Conservation (phyloP, 2,888 invertebrate species). For the Rhabditoides inermis region DNA sequence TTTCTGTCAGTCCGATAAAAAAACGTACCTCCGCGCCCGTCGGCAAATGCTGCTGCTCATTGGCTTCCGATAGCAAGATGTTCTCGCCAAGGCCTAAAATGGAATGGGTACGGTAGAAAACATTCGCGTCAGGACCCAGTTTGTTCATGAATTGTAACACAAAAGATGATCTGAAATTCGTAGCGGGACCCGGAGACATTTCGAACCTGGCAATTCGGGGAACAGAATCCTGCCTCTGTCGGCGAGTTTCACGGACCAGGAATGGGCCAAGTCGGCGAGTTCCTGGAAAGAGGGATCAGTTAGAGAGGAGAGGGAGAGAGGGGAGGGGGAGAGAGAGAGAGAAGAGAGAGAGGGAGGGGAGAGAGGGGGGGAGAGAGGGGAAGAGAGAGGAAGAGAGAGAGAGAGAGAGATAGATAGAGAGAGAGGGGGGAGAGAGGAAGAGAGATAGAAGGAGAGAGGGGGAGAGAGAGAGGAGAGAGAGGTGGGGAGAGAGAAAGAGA, state of each 20-base stretch:
- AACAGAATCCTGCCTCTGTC: conserved; percentile 47
- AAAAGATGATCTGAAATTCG: not conserved
- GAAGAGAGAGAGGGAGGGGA: no score
- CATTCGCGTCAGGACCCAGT: not conserved
- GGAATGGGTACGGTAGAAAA: not conserved
- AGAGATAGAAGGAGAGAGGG: no score
- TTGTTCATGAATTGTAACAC: conserved; percentile 3
- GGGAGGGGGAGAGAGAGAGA: no score
- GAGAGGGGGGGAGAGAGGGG: no score
- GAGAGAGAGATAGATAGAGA: no score
- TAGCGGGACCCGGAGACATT: no score
- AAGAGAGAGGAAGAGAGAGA: no score
- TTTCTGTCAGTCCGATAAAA: no score
- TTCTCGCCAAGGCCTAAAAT: conserved; percentile 49
- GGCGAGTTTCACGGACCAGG: conserved; percentile 49
- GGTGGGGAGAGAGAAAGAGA: no score
- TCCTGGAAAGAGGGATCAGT: conserved; percentile 21
- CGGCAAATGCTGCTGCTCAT: conserved; percentile 42
- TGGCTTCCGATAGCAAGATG: conserved; percentile 34
- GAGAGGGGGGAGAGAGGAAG: no score
- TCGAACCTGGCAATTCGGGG: conserved; percentile 49
- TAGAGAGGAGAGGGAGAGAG: no score
- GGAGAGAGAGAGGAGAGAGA: no score
- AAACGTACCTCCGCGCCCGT: conserved; percentile 50
- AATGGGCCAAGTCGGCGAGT: conserved; percentile 48